Evolutionary conservation across 2,888 invertebrate genomes (phyloP).

Genomic region (Pachymerium ferrugineum): DNA sequence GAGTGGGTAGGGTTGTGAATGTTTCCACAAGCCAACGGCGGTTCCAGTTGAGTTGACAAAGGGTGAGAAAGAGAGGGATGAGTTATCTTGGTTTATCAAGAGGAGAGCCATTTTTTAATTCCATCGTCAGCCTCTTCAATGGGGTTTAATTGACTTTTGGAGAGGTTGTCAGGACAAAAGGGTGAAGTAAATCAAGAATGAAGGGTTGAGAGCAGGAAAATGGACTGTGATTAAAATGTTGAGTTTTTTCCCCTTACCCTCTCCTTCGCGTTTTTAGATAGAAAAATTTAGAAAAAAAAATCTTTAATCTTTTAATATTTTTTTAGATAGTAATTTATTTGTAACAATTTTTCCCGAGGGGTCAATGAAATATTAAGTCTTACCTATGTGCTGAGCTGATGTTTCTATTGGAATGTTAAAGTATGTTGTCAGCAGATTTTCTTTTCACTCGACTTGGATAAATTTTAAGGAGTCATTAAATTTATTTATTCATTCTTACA

Average conservation of each 20-base stretch:
- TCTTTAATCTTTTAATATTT: no score
- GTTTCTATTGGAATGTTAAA: background rate
- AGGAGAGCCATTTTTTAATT: background rate
- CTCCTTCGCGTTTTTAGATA: no score
- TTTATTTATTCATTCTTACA: background rate
- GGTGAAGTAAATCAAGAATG: constrained; percentile 5
- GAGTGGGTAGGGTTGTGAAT: background rate
- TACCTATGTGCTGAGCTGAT: background rate
- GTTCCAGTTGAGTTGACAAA: background rate
- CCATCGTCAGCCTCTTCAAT: background rate
- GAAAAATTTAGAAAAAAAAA: no score
- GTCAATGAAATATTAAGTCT: background rate
- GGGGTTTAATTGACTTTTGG: constrained; percentile 16
- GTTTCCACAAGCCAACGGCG: constrained; percentile 12
- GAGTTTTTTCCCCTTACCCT: no score
- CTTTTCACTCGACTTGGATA: background rate
- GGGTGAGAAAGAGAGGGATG: background rate
- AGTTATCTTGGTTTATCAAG: constrained; percentile 9
- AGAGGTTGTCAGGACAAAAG: background rate
- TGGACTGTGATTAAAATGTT: constrained; percentile 16
- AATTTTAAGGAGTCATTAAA: background rate
- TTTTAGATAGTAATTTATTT: no score
- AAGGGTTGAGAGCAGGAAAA: background rate
- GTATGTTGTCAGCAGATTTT: background rate
- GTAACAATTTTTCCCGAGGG: background rate